Evolutionary conservation across 2,888 invertebrate species (phyloP), one percentile per base, ranked within the genome.

Genomic region (Meandrusa payeni): DNA sequence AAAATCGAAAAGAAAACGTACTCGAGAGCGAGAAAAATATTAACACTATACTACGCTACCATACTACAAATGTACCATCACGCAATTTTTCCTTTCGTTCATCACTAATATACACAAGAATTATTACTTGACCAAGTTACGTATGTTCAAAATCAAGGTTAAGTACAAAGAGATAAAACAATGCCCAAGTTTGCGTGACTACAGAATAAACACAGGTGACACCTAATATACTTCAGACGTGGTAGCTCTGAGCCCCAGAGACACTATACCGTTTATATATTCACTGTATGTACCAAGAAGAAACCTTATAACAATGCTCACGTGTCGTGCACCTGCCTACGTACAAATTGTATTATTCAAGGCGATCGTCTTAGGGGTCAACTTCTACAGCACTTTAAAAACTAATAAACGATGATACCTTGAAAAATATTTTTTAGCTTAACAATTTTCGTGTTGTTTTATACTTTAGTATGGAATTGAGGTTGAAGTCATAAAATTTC

Each of bases 241-340:
- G n/a, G 7, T 28, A 10, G 4, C 22, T 34, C 17, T 41, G 20
- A 36, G 17, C 17, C 34, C 17, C 2, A 22, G 20, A 4, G 28
- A 28, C 27, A 27, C 27, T 22, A 6, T 13, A 13, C 3, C 3
- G 26, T 23, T 23, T 5, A 36, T 43, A 19, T 31, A 38, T 38
- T 31, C 29, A 19, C 29, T 31, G 24, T 5, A 32, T 33, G 20
- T 38, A 27, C 29, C 27, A 6, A 24, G 27, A 44, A 22, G 38
- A 44, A 44, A 27, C 44, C 44, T 44, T 44, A 44, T 27, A 43
- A 31, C 42, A 39, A 39, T 9, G 22, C 32, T 32, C 43, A 38
- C 37, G 32, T 43, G 31, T 26, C 31, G 29, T 29, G 15, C 37
- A 43, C 43, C 38, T 32, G 27, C 26, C 27, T 27, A 23, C 33